phyloP scores from a whole-genome alignment of 2,797 vertebrate species.

The Dryobates pubescens region DNA sequence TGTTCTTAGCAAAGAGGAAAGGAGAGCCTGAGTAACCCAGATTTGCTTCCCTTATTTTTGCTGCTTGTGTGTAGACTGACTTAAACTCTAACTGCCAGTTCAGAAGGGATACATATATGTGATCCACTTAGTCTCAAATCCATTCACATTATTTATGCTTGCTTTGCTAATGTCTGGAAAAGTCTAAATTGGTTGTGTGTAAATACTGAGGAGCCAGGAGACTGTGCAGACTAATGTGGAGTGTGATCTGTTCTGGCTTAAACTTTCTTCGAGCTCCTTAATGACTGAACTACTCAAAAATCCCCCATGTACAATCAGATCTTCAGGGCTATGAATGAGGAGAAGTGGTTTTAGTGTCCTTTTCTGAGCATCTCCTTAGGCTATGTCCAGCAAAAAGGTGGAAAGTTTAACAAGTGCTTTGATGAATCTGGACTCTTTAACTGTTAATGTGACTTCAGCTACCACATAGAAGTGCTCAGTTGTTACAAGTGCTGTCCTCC shows the following conservation, averaged over 20 bases:
- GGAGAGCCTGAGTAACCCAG: neutral
- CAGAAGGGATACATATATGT: neutral
- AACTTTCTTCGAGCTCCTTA: neutral
- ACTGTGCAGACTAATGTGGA: neutral
- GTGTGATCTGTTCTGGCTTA: neutral
- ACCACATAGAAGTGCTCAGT: neutral
- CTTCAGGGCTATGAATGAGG: neutral
- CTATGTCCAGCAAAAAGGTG: neutral
- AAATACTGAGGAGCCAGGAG: neutral
- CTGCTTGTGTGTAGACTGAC: neutral
- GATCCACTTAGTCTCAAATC: neutral
- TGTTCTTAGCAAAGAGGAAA: neutral
- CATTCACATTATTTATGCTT: neutral
- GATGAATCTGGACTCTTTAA: neutral
- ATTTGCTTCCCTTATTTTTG: neutral
- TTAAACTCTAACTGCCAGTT: neutral
- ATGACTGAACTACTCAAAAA: neutral
- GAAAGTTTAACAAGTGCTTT: neutral
- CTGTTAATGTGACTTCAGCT: neutral
- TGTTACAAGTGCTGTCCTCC: neutral
- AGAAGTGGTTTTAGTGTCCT: neutral
- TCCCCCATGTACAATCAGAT: neutral
- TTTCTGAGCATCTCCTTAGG: neutral
- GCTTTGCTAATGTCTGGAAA: neutral
- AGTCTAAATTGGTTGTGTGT: neutral